A percentile compares a stretch with the other conserved stretches of the same genome.
phyloP scores from a whole-genome alignment of 2,797 vertebrate species.

The Pseudopleuronectes americanus region DNA sequence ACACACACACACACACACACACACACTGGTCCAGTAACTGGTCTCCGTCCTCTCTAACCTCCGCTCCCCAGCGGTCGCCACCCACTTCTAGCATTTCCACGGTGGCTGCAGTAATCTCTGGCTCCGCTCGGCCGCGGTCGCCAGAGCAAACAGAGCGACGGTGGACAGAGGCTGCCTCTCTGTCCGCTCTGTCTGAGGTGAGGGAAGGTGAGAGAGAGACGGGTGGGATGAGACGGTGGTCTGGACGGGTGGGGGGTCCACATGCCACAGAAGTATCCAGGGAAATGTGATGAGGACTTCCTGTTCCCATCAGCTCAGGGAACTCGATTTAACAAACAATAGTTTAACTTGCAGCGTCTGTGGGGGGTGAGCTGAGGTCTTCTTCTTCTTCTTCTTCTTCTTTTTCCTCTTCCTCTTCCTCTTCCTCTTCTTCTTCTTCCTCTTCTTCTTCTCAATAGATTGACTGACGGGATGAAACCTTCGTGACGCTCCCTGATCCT shows the following conservation, averaged over 20 bases:
- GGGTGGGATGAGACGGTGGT: conserved; percentile 13
- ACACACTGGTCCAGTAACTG: conserved; percentile 29
- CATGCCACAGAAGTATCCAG: not conserved
- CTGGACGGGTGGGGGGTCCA: not conserved
- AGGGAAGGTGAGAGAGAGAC: conserved; percentile 46
- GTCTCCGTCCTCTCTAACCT: conserved; percentile 51
- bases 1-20: too few species aligned
- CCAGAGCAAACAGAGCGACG: conserved; percentile 52
- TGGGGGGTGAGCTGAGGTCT: too few species aligned
- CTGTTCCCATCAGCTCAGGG: not conserved
- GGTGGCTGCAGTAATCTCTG: conserved; percentile 71
- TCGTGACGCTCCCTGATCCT: conserved; percentile 49
- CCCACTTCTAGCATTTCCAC: conserved; percentile 72
- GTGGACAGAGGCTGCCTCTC: conserved; percentile 52
- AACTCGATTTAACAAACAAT: conserved; percentile 28
- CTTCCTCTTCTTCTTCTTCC: too few species aligned
- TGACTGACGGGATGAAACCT: conserved; percentile 22
- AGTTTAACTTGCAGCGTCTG: conserved; percentile 2
- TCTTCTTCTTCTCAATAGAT: not conserved
- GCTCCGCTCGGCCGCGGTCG: conserved; percentile 52
- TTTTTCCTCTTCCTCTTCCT: too few species aligned
- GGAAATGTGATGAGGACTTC: conserved; percentile 12
- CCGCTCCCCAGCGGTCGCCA: conserved; percentile 63
- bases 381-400: too few species aligned
- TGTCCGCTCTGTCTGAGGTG: conserved; percentile 19